phyloP scores from a whole-genome alignment of 53 echinoderm and acorn worm species.

The Crossaster papposus region DNA sequence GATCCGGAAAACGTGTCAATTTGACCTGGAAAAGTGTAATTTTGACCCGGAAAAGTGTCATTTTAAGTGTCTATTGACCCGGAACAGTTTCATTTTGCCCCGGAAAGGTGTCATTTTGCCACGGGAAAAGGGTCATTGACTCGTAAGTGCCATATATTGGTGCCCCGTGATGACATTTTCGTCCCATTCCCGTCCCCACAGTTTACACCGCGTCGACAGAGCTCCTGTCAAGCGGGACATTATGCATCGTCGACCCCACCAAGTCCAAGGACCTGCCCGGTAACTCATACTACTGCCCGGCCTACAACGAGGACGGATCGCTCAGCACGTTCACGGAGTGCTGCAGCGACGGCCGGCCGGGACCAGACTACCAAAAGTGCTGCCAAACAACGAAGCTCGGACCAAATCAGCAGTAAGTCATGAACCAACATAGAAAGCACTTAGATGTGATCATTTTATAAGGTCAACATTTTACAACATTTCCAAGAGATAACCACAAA shows the following conservation, averaged over 20 bases:
- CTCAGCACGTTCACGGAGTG: conserved; percentile 79
- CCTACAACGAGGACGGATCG: conserved; percentile 77
- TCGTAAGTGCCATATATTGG: too few species aligned
- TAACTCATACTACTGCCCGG: conserved; percentile 86
- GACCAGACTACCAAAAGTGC: conserved; percentile 79
- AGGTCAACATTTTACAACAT: too few species aligned
- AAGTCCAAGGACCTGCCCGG: conserved; percentile 38
- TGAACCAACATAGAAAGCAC: too few species aligned
- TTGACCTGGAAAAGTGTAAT: too few species aligned
- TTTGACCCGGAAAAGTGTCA: too few species aligned
- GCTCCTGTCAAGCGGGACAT: conserved; percentile 11
- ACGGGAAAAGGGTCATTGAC: too few species aligned
- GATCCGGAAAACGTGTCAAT: too few species aligned
- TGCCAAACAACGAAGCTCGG: conserved; percentile 57
- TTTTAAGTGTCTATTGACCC: too few species aligned
- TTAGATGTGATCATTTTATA: too few species aligned
- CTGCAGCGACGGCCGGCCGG: conserved; percentile 85
- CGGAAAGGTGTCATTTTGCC: too few species aligned
- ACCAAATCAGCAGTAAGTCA: conserved; percentile 71
- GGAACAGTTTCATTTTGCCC: too few species aligned
- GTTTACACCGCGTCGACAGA: conserved; percentile 16
- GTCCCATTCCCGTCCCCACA: not conserved
- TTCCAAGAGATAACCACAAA: too few species aligned
- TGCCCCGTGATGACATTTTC: not conserved
- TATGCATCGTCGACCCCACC: conserved; percentile 31